phyloP scores from a whole-genome alignment of 1,140 invertebrate species.

The Sinonovacula constricta region DNA sequence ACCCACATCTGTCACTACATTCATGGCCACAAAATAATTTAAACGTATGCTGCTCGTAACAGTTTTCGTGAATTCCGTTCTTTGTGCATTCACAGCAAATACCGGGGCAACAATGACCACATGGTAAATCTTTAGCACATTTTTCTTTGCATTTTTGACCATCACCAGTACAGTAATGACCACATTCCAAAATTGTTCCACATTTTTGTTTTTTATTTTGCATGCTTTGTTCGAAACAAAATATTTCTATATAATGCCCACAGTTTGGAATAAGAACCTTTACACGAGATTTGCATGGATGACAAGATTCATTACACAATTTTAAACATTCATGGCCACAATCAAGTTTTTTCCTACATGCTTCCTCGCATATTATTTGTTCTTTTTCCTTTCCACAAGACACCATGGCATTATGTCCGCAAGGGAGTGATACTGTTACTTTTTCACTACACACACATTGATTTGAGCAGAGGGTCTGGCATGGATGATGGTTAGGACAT shows the following conservation, averaged over 20 bases:
- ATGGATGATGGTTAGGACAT: conserved; percentile 59
- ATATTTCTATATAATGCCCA: background rate
- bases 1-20: no score
- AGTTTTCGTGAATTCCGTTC: no score
- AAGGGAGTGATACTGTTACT: conserved; percentile 52
- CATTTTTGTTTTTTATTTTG: conserved; percentile 45
- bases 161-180: conserved; percentile 80
- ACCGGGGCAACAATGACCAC: conserved; percentile 65
- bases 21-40: no score
- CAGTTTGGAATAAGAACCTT: conserved; percentile 20
- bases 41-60: no score
- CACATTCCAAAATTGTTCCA: conserved; percentile 76
- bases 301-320: background rate
- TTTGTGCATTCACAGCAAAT: conserved; percentile 79
- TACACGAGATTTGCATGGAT: conserved; percentile 36
- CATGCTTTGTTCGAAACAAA: background rate
- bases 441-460: conserved; percentile 49
- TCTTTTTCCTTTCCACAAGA: conserved; percentile 32
- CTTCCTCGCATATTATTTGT: background rate
- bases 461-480: conserved; percentile 59
- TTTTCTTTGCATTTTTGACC: conserved; percentile 39
- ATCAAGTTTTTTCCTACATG: background rate
- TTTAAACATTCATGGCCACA: background rate
- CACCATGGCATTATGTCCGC: conserved; percentile 51
- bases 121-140: conserved; percentile 52